Evolutionary conservation across 2,888 invertebrate genomes (phyloP), one percentile per base, ranked within the genome.

Genomic region (Parelbella ahira): DNA sequence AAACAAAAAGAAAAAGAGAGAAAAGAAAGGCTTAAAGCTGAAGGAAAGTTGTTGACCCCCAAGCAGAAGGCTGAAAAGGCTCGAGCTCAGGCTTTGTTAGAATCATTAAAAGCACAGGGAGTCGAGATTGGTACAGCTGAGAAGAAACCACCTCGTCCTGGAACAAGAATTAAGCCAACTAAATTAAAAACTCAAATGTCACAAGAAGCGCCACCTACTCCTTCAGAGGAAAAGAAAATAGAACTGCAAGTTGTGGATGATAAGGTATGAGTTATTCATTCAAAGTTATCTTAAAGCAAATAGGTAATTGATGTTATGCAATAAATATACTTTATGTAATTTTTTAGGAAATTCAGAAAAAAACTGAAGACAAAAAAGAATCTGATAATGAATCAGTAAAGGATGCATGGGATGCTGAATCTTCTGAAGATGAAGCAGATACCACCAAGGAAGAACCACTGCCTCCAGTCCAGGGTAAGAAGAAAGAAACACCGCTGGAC

Each of bases 11-110:
- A 97, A 79, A 97, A 96, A 65, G 97, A 97, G 67, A 90, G 95
- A 33, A 97, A 96, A 75, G 97, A 97, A 62, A 90, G 96, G 64
- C 88, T 97, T 56, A 98, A 98, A 76, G 96, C 95, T n/a, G 98
- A 98, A 82, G 99, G 99, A 1, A 98, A 97, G 79, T 88, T 97
- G 18, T 80, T 98, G 44, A 97, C 97, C 1, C 93, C 95, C 0
- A 97, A 97, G 74, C 97, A 99, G 70, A 97, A 96, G 70, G 94
- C 94, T 51, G 97, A 97, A 58, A 91, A 94, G 49, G 94, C 95
- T 0, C 89, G 97, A 53, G 96, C 97, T 3, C 94, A 96, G 72
- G 95, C 95, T 43, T 91, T 97, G 90, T 81, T 98, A 47, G 96
- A 97, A 37, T 93, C 94, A 1, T 84, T 97, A 23, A 96, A 95